phyloP scores from a whole-genome alignment of 2,113 vertebrate genomes.

The Chloroceryle aenea region DNA sequence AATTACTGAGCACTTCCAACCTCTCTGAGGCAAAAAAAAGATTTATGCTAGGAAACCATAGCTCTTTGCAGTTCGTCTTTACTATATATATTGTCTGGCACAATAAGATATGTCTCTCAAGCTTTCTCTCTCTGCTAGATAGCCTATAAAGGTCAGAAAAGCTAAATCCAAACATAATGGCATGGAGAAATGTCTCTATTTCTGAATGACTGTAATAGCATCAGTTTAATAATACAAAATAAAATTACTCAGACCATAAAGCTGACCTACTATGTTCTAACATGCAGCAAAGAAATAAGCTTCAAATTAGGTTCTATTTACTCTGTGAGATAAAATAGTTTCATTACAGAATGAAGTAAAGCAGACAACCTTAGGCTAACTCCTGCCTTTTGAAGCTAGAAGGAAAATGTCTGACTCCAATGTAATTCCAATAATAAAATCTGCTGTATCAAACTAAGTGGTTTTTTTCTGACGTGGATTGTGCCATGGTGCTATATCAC shows the following conservation, averaged over 20 bases:
- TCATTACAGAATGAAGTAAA: constrained; percentile 1
- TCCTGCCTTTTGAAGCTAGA: background rate
- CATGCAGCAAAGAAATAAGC: constrained; percentile 19
- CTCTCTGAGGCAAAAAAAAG: constrained; percentile 35
- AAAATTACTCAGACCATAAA: constrained; percentile 21
- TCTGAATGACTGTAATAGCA: constrained; percentile 32
- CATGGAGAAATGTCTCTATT: constrained; percentile 32
- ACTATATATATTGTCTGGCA: constrained; percentile 20
- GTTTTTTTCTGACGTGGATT: background rate
- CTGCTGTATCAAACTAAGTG: background rate
- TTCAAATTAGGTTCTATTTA: constrained; percentile 48
- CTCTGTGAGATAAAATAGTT: constrained; percentile 2
- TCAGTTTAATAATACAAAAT: constrained; percentile 45
- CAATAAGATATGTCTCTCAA: constrained; percentile 53
- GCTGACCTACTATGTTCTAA: background rate
- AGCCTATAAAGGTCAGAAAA: constrained; percentile 68
- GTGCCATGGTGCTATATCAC: background rate
- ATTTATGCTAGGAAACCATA: constrained; percentile 67
- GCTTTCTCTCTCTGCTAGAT: constrained; percentile 31
- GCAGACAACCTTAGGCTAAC: background rate
- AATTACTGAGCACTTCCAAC: constrained; percentile 68
- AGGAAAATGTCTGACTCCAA: background rate
- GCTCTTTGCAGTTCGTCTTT: constrained; percentile 45
- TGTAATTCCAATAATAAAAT: background rate
- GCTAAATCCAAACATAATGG: constrained; percentile 61